Evolutionary conservation across 2,888 invertebrate species (phyloP).

Genomic region (Acronicta aceris): DNA sequence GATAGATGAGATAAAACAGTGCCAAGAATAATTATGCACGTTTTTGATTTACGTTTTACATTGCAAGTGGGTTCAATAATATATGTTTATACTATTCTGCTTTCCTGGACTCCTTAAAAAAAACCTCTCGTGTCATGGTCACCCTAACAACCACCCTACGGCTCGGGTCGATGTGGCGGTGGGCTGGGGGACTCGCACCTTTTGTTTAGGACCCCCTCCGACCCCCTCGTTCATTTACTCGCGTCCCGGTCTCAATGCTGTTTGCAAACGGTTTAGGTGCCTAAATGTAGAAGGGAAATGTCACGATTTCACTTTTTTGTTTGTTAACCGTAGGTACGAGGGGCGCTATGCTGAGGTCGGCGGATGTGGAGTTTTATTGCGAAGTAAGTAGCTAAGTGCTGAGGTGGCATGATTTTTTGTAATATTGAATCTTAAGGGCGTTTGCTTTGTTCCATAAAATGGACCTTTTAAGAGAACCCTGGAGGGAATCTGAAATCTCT

Average conservation of each 20-base stretch:
- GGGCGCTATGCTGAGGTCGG: constrained; percentile 25
- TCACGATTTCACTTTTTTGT: constrained; percentile 86
- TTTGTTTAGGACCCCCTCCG: constrained; percentile 84
- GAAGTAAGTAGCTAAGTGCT: constrained; percentile 36
- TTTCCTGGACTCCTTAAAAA: background rate
- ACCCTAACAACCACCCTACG: constrained; percentile 66
- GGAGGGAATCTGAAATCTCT: too few relatives aligned
- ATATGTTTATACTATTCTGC: too few relatives aligned
- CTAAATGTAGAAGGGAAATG: constrained; percentile 86
- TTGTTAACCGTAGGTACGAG: constrained; percentile 28
- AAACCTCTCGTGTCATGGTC: constrained; percentile 51
- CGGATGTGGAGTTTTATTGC: constrained; percentile 33
- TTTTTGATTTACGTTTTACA: too few relatives aligned
- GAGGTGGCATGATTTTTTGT: constrained; percentile 18
- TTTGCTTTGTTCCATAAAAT: background rate
- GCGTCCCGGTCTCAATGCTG: constrained; percentile 81
- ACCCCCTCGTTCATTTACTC: constrained; percentile 82
- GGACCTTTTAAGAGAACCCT: background rate
- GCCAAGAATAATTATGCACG: background rate
- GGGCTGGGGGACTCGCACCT: constrained; percentile 82
- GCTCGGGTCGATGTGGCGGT: constrained; percentile 77
- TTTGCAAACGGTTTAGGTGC: constrained; percentile 88
- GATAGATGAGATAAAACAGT: too few relatives aligned
- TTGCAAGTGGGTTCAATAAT: too few relatives aligned
- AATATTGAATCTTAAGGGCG: background rate